Percentiles rank a stretch among this genome's conserved stretches.
These are phyloP conservation scores for Drosophila lutescens DNA, from an alignment of 2,888 invertebrate genomes.

Conservation along the genomic window DNA sequence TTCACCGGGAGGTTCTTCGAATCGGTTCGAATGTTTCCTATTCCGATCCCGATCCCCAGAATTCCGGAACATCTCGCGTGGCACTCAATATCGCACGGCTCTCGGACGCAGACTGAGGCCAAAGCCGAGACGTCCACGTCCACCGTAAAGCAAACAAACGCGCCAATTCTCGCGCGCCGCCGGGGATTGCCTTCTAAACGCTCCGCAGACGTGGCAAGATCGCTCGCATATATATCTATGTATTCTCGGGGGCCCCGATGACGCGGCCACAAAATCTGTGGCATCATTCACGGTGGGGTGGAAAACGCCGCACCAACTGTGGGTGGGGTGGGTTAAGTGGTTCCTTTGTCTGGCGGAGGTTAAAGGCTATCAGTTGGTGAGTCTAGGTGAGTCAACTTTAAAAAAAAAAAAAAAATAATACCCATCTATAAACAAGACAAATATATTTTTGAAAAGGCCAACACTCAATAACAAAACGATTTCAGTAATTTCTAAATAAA, in stretches of 20 bases:
- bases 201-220: conserved; percentile 45
- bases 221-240: neutral
- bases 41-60: conserved; percentile 32
- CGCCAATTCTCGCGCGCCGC: conserved; percentile 35
- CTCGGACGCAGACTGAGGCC: conserved; percentile 71
- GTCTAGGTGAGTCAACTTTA: neutral
- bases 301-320: conserved; percentile 18
- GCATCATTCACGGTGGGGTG: conserved; percentile 41
- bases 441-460: neutral
- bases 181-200: conserved; percentile 44
- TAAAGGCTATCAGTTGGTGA: neutral
- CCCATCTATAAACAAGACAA: neutral
- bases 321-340: conserved; percentile 35
- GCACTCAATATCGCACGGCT: conserved; percentile 65
- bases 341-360: conserved; percentile 20
- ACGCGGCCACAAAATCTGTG: conserved; percentile 39
- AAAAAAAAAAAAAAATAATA: neutral
- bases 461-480: neutral
- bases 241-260: conserved; percentile 13
- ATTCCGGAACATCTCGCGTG: conserved; percentile 62
- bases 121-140: conserved; percentile 34
- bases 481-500: conserved; percentile 7
- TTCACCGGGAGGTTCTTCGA: conserved; percentile 5
- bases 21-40: conserved; percentile 26
- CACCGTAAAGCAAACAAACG: conserved; percentile 35